Evolutionary conservation across 2,888 invertebrate species (phyloP).

Genomic region (Terebella lapidaria): DNA sequence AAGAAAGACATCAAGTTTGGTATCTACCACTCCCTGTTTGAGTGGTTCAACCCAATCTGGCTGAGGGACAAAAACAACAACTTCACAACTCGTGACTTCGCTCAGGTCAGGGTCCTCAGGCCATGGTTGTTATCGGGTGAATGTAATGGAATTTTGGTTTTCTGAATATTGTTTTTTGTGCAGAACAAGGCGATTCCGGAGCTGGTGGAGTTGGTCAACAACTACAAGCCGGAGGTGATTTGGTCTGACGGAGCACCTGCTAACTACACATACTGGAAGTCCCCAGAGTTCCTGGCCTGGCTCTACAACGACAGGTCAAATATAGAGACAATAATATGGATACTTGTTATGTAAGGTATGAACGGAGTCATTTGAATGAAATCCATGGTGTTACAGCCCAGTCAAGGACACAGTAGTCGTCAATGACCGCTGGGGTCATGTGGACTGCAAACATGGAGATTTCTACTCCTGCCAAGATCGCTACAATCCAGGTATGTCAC

Average conservation of each 20-base stretch:
- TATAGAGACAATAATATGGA: too few relatives aligned
- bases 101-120: too few relatives aligned
- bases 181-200: slow-evolving; percentile 58
- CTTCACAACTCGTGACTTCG: slow-evolving; percentile 28
- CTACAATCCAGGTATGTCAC: slow-evolving; percentile 66
- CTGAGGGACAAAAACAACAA: slow-evolving; percentile 31
- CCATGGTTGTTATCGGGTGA: too few relatives aligned
- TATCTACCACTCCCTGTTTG: slow-evolving; percentile 50
- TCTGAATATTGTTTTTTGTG: neutral
- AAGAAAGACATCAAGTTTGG: slow-evolving; percentile 58
- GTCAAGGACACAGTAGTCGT: slow-evolving; percentile 82
- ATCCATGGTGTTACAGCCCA: too few relatives aligned
- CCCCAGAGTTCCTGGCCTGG: slow-evolving; percentile 53
- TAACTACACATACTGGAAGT: slow-evolving; percentile 50
- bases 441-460: slow-evolving; percentile 80
- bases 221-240: slow-evolving; percentile 48
- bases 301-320: slow-evolving; percentile 55
- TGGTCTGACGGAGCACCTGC: slow-evolving; percentile 68
- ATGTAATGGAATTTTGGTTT: too few relatives aligned
- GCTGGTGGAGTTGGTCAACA: slow-evolving; percentile 62
- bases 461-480: slow-evolving; percentile 81
- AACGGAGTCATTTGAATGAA: too few relatives aligned
- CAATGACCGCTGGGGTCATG: slow-evolving; percentile 90
- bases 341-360: too few relatives aligned
- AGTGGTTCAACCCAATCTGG: slow-evolving; percentile 52